Conservation (phyloP, 2,113 vertebrate species). For the Pseudorhombus dupliciocellatus region DNA sequence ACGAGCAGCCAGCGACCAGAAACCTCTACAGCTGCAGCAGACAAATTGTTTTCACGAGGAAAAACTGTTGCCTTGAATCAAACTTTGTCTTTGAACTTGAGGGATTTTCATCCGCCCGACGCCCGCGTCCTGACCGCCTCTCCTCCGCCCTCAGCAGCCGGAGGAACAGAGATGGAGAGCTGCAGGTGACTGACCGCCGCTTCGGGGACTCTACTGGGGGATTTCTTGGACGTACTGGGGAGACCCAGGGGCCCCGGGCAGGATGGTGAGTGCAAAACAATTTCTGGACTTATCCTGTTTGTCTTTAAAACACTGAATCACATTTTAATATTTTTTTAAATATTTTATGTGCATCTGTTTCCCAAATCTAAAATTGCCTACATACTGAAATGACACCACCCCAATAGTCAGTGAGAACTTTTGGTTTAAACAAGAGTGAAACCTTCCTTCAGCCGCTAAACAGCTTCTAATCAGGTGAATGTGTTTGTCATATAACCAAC, state of each 20-base stretch:
- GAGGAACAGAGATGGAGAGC: constrained; percentile 65
- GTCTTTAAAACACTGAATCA: no score
- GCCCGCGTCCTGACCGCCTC: not conserved
- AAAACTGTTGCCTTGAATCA: constrained; percentile 49
- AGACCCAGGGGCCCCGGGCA: constrained; percentile 47
- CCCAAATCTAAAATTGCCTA: no score
- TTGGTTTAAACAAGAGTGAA: no score
- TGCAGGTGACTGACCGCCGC: constrained; percentile 68
- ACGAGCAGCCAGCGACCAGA: not conserved
- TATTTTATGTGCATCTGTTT: no score
- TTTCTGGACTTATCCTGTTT: no score
- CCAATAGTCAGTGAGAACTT: no score
- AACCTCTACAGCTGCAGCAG: constrained; percentile 12
- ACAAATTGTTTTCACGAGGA: not conserved
- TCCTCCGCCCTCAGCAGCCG: constrained; percentile 18
- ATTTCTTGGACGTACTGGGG: constrained; percentile 33
- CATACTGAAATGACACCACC: no score
- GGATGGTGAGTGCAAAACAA: constrained; percentile 68
- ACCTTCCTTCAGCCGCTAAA: no score
- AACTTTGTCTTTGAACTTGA: constrained; percentile 63
- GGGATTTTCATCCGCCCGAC: constrained; percentile 17
- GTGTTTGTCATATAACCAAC: no score
- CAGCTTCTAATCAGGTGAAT: no score
- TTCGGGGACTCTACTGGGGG: constrained; percentile 39
- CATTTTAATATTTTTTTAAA: no score